Evolutionary conservation across 2,888 invertebrate genomes (phyloP).

Genomic region (Cotesia congregata): DNA sequence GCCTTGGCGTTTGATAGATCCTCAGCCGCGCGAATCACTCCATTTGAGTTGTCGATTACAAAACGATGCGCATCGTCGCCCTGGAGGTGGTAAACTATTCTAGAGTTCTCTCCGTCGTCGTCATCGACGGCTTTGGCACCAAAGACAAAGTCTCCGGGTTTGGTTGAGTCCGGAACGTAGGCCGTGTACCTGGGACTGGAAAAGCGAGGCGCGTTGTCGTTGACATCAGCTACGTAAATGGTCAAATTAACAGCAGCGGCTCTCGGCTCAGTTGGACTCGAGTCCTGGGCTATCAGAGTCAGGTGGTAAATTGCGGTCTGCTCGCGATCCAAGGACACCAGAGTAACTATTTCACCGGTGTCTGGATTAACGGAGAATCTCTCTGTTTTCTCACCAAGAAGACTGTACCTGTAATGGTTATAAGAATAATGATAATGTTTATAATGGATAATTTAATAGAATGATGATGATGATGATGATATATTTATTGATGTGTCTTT

Average conservation of each 20-base stretch:
- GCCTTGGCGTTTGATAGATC: conserved; percentile 76
- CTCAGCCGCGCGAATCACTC: conserved; percentile 86
- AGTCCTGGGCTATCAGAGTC: conserved; percentile 90
- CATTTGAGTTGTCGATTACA: conserved; percentile 83
- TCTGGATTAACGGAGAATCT: conserved; percentile 84
- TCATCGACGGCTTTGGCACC: conserved; percentile 89
- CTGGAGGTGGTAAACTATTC: conserved; percentile 83
- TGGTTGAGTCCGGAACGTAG: conserved; percentile 86
- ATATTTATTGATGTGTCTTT: neutral
- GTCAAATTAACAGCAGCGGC: conserved; percentile 88
- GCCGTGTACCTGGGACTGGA: conserved; percentile 82
- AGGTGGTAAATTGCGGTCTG: conserved; percentile 83
- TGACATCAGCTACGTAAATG: conserved; percentile 84
- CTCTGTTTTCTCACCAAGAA: conserved; percentile 86
- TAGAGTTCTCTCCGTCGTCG: conserved; percentile 86
- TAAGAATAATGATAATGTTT: neutral
- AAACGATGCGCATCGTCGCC: conserved; percentile 86
- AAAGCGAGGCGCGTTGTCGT: conserved; percentile 88
- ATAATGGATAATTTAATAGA: conserved; percentile 18
- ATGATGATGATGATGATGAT: conserved; percentile 3
- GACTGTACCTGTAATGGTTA: conserved; percentile 75
- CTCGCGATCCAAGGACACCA: conserved; percentile 83
- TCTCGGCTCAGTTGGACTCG: conserved; percentile 86
- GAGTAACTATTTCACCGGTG: conserved; percentile 85
- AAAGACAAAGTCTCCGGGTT: conserved; percentile 86